phyloP scores from a whole-genome alignment of 1,140 invertebrate species.

The Drosophila miranda region DNA sequence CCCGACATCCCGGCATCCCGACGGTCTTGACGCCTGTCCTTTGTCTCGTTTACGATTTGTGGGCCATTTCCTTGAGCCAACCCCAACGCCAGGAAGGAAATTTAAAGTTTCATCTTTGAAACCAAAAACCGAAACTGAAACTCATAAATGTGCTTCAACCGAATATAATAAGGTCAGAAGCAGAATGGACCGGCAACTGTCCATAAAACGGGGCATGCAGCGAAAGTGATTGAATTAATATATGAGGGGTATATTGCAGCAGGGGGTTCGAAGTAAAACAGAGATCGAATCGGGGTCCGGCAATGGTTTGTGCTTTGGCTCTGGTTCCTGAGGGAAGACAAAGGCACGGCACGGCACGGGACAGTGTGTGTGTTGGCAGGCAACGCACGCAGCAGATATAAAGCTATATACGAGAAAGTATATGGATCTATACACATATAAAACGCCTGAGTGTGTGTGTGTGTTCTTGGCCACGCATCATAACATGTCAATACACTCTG shows the following conservation, averaged over 20 bases:
- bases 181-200: conserved; percentile 8
- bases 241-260: conserved; percentile 46
- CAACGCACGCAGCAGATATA: conserved; percentile 47
- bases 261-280: background rate
- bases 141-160: conserved; percentile 26
- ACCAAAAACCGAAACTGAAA: conserved; percentile 12
- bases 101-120: conserved; percentile 53
- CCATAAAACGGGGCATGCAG: conserved; percentile 46
- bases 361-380: conserved; percentile 42
- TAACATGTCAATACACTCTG: conserved; percentile 74
- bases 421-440: background rate
- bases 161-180: conserved; percentile 24
- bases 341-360: conserved; percentile 27
- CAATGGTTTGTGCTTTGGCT: too few relatives aligned
- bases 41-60: conserved; percentile 61
- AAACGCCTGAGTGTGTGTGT: conserved; percentile 19
- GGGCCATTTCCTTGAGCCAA: conserved; percentile 44
- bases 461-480: conserved; percentile 67
- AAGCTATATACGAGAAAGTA: conserved; percentile 27
- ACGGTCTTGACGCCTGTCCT: conserved; percentile 56
- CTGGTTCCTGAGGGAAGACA: conserved; percentile 6
- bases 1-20: conserved; percentile 9
- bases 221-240: conserved; percentile 73
- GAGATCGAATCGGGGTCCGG: too few relatives aligned
- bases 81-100: conserved; percentile 39